Evolutionary conservation across 2,113 vertebrate species (phyloP), one percentile per base, ranked within the genome.

Genomic region (Amphiprion percula): DNA sequence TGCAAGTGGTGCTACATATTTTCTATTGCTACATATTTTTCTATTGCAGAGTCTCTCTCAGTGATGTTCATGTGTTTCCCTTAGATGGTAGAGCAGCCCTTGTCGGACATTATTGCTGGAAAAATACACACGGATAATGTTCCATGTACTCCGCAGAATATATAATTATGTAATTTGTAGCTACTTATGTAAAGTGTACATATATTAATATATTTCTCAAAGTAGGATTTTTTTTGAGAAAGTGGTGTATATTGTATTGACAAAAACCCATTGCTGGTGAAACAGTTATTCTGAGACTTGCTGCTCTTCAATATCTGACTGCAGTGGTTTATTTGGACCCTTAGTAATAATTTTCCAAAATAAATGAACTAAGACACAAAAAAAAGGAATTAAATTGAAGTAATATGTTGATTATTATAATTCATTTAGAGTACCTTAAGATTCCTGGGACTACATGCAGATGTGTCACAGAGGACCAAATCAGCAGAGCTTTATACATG

Each of bases 1-100:
- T 76, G 70, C 63, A 73, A 71, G 41, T 73, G 68, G 52, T 16
- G 53, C 80, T 62, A 49, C 41, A 11, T 54, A 46, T 21, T 21
- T 21, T 21, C 21, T 21, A 21, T 21, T 21, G 21, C 21, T 21
- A 21, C 21, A 21, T 21, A 21, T 21, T 54, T 26, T 21, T 30
- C 28, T 23, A 17, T 55, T 33, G 47, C 16, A 49, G 52, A 19
- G 7, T 54, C 21, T 53, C 5, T 6, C 19, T 41, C 4, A 41
- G 39, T 41, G 39, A 41, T 10, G 7, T 10, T 60, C 4, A 44
- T 0, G 11, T 39, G 10, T 24, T 44, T 26, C 2, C 60, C 11
- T 8, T 2, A 44, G 1, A 53, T 60, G 17, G 11, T 21, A 44
- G 30, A 54, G 23, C 8, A 28, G 53, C 14, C 9, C 24, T 21